Conservation (phyloP, 37 sponge, comb jelly and placozoan species). For the Mnemiopsis leidyi region DNA sequence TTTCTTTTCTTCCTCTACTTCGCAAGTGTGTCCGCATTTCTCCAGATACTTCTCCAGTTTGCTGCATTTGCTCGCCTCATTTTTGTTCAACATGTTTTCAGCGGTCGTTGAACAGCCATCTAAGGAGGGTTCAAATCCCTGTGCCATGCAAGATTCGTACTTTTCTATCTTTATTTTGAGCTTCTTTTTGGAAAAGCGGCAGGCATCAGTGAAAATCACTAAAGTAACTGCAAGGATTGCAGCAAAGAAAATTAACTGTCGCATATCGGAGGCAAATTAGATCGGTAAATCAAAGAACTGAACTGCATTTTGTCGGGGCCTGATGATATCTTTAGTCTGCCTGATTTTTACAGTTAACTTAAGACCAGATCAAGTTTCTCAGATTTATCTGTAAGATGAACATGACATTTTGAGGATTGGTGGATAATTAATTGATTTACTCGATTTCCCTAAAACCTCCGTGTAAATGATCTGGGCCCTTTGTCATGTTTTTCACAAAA, state of each 20-base stretch:
- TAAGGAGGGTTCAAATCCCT: neutral
- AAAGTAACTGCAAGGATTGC: neutral
- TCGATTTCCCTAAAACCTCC: no score
- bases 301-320: neutral
- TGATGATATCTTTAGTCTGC: neutral
- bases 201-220: neutral
- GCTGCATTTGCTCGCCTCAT: neutral
- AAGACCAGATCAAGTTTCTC: neutral
- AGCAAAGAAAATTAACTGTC: neutral
- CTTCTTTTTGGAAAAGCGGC: neutral
- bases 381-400: neutral
- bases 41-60: neutral
- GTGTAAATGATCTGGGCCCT: no score
- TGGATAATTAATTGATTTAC: no score
- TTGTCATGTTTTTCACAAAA: no score
- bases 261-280: no score
- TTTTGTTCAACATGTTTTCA: neutral
- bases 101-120: neutral
- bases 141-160: neutral
- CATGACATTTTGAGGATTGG: no score
- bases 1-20: slow-evolving; percentile 66
- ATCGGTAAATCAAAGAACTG: no score
- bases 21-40: neutral
- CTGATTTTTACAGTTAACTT: neutral
- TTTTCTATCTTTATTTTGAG: neutral